These are phyloP conservation scores for Bradypus variegatus DNA, from an alignment of 2,797 vertebrate species.

Conservation along the genomic window DNA sequence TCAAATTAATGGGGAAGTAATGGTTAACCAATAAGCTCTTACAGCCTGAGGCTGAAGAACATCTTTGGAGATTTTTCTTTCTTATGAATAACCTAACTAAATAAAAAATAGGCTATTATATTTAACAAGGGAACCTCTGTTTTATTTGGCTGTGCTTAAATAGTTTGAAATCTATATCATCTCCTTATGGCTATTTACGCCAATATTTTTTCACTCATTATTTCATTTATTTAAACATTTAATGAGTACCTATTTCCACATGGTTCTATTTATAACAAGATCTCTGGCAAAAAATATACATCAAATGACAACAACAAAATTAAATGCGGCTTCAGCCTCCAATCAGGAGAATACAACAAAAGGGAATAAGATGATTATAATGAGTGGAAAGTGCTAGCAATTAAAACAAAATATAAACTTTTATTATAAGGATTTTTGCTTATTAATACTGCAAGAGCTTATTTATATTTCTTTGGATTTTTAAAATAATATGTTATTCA, in stretches of 20 bases:
- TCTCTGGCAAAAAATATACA: not conserved
- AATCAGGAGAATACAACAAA: no score
- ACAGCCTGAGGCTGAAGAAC: accelerated
- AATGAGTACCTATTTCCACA: not conserved
- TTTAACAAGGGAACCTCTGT: not conserved
- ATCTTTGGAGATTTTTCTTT: not conserved
- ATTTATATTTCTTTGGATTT: not conserved
- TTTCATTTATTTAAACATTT: not conserved
- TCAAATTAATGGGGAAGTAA: not conserved
- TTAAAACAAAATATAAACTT: not conserved
- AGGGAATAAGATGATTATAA: no score
- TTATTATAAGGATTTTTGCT: not conserved
- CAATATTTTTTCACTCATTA: not conserved
- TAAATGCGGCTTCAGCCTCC: not conserved
- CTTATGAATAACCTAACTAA: not conserved
- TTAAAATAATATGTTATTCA: not conserved
- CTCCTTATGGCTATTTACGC: no score
- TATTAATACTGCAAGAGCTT: not conserved
- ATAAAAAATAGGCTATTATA: not conserved
- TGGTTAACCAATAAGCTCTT: not conserved
- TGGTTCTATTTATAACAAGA: no score
- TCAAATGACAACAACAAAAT: no score
- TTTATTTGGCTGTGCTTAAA: not conserved
- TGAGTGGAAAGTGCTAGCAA: no score
- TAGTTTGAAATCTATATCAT: accelerated